Percentiles rank a stretch among this genome's conserved stretches.
Conservation (phyloP, 2,888 invertebrate species). For the Chaetogeoica ovagalla region DNA sequence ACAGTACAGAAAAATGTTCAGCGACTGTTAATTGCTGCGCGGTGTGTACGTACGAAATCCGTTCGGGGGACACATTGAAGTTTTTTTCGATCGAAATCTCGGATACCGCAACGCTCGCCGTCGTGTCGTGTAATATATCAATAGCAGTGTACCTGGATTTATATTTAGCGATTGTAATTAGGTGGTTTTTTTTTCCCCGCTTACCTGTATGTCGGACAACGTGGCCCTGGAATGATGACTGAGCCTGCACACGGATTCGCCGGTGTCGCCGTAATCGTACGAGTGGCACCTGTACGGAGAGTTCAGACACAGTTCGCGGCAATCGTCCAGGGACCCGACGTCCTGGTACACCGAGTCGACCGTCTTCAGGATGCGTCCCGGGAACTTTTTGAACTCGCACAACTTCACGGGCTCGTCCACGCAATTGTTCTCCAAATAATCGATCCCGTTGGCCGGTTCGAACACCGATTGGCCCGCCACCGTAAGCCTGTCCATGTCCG, state of each 20-base stretch:
- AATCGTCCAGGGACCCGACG: conserved; percentile 84
- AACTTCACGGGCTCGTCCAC: conserved; percentile 91
- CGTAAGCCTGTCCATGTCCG: conserved; percentile 89
- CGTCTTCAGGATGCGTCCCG: conserved; percentile 86
- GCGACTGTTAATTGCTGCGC: too few relatives aligned
- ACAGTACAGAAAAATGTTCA: too few relatives aligned
- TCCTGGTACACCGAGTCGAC: conserved; percentile 92
- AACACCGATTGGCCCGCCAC: conserved; percentile 71
- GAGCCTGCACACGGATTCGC: conserved; percentile 88
- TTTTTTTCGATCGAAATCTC: too few relatives aligned
- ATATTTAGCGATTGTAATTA: too few relatives aligned
- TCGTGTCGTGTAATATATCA: too few relatives aligned
- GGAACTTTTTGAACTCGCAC: conserved; percentile 89
- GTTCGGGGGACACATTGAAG: too few relatives aligned
- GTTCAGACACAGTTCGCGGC: conserved; percentile 83
- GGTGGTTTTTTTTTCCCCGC: too few relatives aligned
- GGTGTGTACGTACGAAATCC: too few relatives aligned
- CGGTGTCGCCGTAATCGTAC: conserved; percentile 91
- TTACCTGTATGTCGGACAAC: conserved; percentile 81
- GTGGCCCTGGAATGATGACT: conserved; percentile 90
- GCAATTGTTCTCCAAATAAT: conserved; percentile 91
- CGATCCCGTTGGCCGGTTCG: conserved; percentile 62
- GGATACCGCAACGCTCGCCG: too few relatives aligned
- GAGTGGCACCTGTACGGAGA: conserved; percentile 91
- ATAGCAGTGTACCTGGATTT: too few relatives aligned